Conservation (phyloP, 1,140 invertebrate species). For the Phymorhynchus buccinoides region DNA sequence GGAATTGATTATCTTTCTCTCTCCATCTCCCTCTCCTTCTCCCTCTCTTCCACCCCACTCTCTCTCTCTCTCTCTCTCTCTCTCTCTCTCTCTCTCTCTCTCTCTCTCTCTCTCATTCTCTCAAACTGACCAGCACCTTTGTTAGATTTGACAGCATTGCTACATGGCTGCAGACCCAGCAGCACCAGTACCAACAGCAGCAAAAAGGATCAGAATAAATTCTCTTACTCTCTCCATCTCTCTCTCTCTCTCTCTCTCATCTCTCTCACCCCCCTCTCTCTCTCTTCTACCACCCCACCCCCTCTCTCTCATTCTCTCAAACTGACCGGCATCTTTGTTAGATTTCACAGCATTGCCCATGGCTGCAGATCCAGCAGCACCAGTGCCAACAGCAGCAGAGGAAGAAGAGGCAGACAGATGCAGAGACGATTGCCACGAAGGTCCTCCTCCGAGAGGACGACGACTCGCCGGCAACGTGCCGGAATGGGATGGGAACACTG, state of each 20-base stretch:
- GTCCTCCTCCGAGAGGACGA: not conserved
- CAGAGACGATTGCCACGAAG: not conserved
- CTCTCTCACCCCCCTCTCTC: not conserved
- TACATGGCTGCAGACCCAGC: not conserved
- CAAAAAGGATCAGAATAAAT: not conserved
- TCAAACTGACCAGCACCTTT: not conserved
- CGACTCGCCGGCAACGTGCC: not conserved
- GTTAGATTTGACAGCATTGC: too few relatives aligned
- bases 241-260: not conserved
- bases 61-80: slow-evolving; percentile 6
- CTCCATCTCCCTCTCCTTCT: too few relatives aligned
- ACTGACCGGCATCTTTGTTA: not conserved
- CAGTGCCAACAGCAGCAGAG: not conserved
- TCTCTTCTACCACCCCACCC: not conserved
- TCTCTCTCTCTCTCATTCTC: not conserved
- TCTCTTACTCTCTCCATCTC: too few relatives aligned
- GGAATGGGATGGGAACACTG: not conserved
- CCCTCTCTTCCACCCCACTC: not conserved
- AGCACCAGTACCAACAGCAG: too few relatives aligned
- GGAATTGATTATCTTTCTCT: too few relatives aligned
- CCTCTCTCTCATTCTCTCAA: not conserved
- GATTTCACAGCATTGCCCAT: not conserved
- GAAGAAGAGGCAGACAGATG: not conserved
- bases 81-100: not conserved
- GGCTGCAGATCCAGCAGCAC: too few relatives aligned